phyloP scores from a whole-genome alignment of 2,797 vertebrate species.

The Carapus acus region DNA sequence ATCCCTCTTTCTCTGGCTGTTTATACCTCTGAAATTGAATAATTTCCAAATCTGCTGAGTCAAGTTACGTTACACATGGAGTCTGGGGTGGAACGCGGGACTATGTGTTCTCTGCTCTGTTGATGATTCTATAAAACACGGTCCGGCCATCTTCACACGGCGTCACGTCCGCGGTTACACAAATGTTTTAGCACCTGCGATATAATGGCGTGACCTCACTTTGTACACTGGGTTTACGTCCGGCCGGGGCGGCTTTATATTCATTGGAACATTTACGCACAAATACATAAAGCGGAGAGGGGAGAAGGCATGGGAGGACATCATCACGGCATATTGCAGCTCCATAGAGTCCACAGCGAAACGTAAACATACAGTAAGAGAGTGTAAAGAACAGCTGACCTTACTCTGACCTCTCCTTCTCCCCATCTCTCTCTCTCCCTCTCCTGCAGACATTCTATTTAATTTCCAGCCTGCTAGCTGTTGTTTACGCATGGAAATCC shows the following conservation, averaged over 20 bases:
- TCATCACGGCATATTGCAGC: too few relatives aligned
- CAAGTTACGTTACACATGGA: too few relatives aligned
- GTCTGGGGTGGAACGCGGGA: conserved; percentile 3
- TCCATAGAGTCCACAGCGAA: too few relatives aligned
- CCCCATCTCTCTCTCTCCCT: conserved; percentile 3
- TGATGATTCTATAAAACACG: conserved; percentile 16
- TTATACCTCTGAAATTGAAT: too few relatives aligned
- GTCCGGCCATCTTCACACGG: neutral
- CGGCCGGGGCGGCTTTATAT: too few relatives aligned
- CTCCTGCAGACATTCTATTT: conserved; percentile 74
- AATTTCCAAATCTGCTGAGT: too few relatives aligned
- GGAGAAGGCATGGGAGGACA: conserved; percentile 18
- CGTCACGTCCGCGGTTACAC: neutral
- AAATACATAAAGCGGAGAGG: conserved; percentile 23
- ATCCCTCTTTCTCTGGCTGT: too few relatives aligned
- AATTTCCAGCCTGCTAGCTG: conserved; percentile 73
- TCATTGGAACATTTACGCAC: conserved; percentile 3
- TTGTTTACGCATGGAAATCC: conserved; percentile 76
- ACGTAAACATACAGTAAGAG: neutral
- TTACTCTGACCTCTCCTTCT: neutral
- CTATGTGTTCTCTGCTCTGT: conserved; percentile 9
- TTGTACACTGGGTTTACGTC: too few relatives aligned
- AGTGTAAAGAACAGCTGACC: neutral
- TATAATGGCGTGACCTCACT: too few relatives aligned
- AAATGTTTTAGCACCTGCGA: too few relatives aligned